phyloP scores from a whole-genome alignment of 2,888 invertebrate species.

The Fragum fragum region DNA sequence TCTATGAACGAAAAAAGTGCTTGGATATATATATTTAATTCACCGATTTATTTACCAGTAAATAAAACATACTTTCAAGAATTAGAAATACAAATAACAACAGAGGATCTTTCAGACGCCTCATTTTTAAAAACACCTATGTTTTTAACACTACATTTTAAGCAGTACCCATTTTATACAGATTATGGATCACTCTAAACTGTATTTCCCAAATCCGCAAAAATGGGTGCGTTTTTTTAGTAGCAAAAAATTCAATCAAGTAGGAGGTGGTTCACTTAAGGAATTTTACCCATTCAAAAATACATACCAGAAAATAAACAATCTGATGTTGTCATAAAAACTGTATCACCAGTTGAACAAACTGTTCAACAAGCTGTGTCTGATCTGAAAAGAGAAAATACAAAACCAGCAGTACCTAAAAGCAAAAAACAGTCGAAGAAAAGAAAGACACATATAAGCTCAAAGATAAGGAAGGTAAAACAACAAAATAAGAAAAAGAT shows the following conservation, averaged over 20 bases:
- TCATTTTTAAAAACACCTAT: too few species aligned
- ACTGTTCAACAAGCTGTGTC: conserved; percentile 12
- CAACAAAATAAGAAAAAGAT: not conserved
- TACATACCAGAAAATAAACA: conserved; percentile 1
- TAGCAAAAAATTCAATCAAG: conserved; percentile 7
- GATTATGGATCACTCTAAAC: conserved; percentile 33
- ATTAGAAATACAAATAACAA: conserved; percentile 12
- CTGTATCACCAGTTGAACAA: conserved; percentile 14
- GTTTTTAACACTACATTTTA: too few species aligned
- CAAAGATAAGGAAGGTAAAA: not conserved
- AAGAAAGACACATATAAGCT: not conserved
- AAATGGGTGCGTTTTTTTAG: conserved; percentile 28
- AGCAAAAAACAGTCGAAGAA: not conserved
- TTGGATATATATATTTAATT: not conserved
- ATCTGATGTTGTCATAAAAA: conserved; percentile 1
- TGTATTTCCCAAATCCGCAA: conserved; percentile 30
- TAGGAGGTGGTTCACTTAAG: conserved; percentile 6
- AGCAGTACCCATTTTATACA: too few species aligned
- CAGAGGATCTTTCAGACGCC: too few species aligned
- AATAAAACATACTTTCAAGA: conserved; percentile 19
- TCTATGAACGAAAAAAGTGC: conserved; percentile 6
- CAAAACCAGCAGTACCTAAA: conserved; percentile 11
- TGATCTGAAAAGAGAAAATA: conserved; percentile 28
- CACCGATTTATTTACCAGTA: conserved; percentile 10
- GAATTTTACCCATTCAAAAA: conserved; percentile 16